Conservation (phyloP, 2,888 invertebrate genomes). For the Odontomyia ornata region DNA sequence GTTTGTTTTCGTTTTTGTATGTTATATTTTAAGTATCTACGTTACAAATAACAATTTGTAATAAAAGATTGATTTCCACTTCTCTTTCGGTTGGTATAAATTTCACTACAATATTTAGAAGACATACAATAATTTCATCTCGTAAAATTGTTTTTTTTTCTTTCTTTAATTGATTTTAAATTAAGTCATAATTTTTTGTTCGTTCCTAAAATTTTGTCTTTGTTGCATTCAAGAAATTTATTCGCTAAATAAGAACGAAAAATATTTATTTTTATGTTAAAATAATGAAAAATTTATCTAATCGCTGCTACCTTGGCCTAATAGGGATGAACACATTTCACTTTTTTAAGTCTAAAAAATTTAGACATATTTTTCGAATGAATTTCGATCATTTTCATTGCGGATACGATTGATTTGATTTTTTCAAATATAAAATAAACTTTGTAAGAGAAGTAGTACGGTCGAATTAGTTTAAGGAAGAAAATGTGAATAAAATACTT, state of each 20-base stretch:
- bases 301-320: not conserved
- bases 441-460: not conserved
- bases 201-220: not conserved
- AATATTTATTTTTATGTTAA: too few relatives aligned
- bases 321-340: slow-evolving; percentile 21
- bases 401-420: not conserved
- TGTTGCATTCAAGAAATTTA: not conserved
- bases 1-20: not conserved
- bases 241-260: too few relatives aligned
- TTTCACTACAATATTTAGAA: slow-evolving; percentile 2
- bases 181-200: not conserved
- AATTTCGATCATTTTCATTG: not conserved
- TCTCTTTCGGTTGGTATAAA: not conserved
- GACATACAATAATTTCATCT: not conserved
- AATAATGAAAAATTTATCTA: not conserved
- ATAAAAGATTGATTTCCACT: not conserved
- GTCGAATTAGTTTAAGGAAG: too few relatives aligned
- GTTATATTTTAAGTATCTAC: not conserved
- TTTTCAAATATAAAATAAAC: not conserved
- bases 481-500: not conserved
- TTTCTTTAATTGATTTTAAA: too few relatives aligned
- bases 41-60: not conserved
- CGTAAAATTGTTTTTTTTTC: too few relatives aligned
- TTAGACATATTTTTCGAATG: not conserved
- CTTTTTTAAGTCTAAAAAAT: not conserved